phyloP scores from a whole-genome alignment of 2,888 invertebrate species.

The Syrphus vitripennis region DNA sequence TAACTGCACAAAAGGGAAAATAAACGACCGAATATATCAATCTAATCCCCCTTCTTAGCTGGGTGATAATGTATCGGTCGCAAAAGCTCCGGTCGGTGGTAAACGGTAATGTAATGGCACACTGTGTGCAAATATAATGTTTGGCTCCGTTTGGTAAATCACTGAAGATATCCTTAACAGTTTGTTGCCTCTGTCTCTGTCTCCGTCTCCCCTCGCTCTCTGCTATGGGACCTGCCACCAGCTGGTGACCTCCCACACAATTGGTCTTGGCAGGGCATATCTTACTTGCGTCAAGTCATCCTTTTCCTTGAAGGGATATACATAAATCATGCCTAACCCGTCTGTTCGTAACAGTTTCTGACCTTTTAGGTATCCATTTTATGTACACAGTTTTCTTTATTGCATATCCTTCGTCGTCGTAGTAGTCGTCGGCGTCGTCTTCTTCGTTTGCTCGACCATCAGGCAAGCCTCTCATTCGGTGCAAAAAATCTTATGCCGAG shows the following conservation, averaged over 20 bases:
- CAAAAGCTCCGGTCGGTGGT: constrained; percentile 7
- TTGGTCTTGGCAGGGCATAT: constrained; percentile 57
- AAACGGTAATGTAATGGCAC: constrained; percentile 50
- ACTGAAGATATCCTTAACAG: constrained; percentile 66
- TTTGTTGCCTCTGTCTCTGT: constrained; percentile 8
- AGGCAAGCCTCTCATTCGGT: constrained; percentile 29
- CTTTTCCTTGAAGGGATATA: constrained; percentile 67
- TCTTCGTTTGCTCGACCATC: constrained; percentile 11
- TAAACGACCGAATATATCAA: constrained; percentile 7
- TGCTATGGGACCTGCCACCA: not conserved
- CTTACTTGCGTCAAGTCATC: constrained; percentile 70
- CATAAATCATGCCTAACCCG: constrained; percentile 71
- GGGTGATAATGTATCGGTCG: constrained; percentile 66
- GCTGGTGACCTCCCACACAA: constrained; percentile 60
- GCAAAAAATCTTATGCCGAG: constrained; percentile 52
- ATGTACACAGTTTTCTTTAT: constrained; percentile 71
- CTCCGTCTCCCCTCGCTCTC: not conserved
- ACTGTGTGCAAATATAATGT: constrained; percentile 63
- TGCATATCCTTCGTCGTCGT: constrained; percentile 60
- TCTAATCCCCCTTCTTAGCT: constrained; percentile 25
- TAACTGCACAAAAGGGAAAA: not conserved
- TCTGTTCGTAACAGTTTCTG: constrained; percentile 72
- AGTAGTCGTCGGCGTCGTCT: not conserved
- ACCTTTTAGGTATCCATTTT: constrained; percentile 71
- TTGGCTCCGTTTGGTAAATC: constrained; percentile 65